Conservation (phyloP, 2,888 invertebrate genomes). For the Cantharis lateralis region DNA sequence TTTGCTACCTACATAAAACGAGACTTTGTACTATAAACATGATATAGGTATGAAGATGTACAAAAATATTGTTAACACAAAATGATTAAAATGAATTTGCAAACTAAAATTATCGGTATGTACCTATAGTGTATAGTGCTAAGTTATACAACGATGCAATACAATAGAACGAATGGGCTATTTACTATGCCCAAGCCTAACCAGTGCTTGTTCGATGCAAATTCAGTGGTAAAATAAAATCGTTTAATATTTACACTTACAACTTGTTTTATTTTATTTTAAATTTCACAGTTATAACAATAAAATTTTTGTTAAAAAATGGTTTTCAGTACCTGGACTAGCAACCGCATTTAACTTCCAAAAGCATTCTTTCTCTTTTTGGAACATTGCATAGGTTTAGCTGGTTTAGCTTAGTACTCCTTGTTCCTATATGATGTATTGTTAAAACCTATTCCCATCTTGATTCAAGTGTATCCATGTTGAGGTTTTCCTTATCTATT, state of each 20-base stretch:
- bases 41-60: slow-evolving; percentile 6
- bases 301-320: too few species aligned
- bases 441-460: too few species aligned
- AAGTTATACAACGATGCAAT: slow-evolving; percentile 30
- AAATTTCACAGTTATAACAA: too few species aligned
- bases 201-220: slow-evolving; percentile 26
- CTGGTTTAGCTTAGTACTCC: too few species aligned
- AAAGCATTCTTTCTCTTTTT: too few species aligned
- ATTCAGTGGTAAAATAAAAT: slow-evolving; percentile 10
- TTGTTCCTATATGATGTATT: too few species aligned
- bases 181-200: slow-evolving; percentile 14
- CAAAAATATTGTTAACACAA: slow-evolving; percentile 15
- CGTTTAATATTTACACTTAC: not conserved
- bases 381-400: too few species aligned
- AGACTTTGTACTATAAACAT: slow-evolving; percentile 22
- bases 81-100: slow-evolving; percentile 22
- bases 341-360: too few species aligned
- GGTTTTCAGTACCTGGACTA: too few species aligned
- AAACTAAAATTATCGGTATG: slow-evolving; percentile 19
- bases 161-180: slow-evolving; percentile 16
- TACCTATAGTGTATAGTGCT: slow-evolving; percentile 8
- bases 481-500: too few species aligned
- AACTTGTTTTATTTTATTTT: not conserved
- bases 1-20: not conserved
- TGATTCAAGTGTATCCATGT: too few species aligned